A percentile compares a stretch with the other conserved stretches of the same genome.
These are phyloP conservation scores for Penaeus chinensis DNA, from an alignment of 1,140 invertebrate genomes.

Conservation along the genomic window DNA sequence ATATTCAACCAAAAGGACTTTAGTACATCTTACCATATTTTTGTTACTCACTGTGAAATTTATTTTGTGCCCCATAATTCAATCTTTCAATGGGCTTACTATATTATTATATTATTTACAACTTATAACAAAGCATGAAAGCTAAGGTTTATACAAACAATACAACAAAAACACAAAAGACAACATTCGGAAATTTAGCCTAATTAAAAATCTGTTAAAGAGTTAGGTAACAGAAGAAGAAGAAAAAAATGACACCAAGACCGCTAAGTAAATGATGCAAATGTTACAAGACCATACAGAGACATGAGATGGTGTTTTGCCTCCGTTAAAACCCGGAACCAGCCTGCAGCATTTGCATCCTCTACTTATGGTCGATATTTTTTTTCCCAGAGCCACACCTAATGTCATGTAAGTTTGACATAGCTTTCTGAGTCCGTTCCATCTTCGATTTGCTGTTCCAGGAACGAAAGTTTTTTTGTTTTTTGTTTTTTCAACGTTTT, in stretches of 20 bases:
- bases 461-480: too few species aligned
- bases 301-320: slow-evolving; percentile 29
- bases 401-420: slow-evolving; percentile 1
- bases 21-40: slow-evolving; percentile 52
- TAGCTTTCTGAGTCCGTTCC: background rate
- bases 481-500: background rate
- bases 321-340: slow-evolving; percentile 50
- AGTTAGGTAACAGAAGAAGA: slow-evolving; percentile 20
- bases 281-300: slow-evolving; percentile 22
- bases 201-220: slow-evolving; percentile 35
- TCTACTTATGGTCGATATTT: background rate
- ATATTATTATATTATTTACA: slow-evolving; percentile 57
- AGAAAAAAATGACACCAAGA: background rate
- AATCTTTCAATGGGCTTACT: slow-evolving; percentile 41
- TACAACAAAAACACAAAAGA: slow-evolving; percentile 40
- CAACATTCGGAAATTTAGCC: background rate
- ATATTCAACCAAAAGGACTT: slow-evolving; percentile 55
- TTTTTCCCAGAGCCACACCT: slow-evolving; percentile 45
- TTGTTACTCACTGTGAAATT: slow-evolving; percentile 36
- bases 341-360: slow-evolving; percentile 21
- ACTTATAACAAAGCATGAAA: slow-evolving; percentile 60
- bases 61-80: slow-evolving; percentile 48
- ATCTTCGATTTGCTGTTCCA: too few species aligned
- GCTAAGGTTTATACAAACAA: slow-evolving; percentile 57
- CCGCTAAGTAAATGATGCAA: background rate